phyloP scores from a whole-genome alignment of 1,140 invertebrate species.

The Calosoma granatense region DNA sequence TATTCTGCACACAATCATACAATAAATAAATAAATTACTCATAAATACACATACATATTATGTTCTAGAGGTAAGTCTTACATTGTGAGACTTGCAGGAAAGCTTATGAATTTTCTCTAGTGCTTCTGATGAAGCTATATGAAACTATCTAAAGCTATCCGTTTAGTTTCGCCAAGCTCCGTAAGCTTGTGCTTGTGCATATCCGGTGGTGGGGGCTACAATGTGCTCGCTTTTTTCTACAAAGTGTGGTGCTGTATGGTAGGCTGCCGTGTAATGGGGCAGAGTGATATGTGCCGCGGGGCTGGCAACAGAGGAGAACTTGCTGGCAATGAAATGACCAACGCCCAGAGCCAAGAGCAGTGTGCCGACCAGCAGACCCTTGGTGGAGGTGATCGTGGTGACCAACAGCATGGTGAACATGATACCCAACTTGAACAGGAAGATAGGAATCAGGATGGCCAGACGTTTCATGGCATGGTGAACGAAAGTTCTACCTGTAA shows the following conservation, averaged over 20 bases:
- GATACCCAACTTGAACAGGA: constrained; percentile 34
- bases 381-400: constrained; percentile 28
- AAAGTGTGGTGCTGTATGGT: constrained; percentile 19
- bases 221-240: constrained; percentile 19
- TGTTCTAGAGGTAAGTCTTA: too few species aligned
- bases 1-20: too few species aligned
- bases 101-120: too few species aligned
- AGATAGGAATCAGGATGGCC: constrained; percentile 28
- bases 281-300: constrained; percentile 4
- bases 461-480: constrained; percentile 30
- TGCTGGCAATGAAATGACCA: background rate
- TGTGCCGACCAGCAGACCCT: constrained; percentile 32
- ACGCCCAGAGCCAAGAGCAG: constrained; percentile 16
- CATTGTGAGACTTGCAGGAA: too few species aligned
- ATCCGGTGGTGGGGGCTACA: background rate
- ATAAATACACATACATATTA: background rate
- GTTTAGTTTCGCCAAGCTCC: too few species aligned
- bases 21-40: background rate
- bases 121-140: too few species aligned
- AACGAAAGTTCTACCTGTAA: constrained; percentile 30
- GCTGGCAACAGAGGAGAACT: background rate
- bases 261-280: constrained; percentile 13
- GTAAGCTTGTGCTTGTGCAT: constrained; percentile 10
- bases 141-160: too few species aligned
- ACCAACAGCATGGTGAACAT: constrained; percentile 30